Conservation (phyloP, 2,113 vertebrate species). For the Engystomops pustulosus region DNA sequence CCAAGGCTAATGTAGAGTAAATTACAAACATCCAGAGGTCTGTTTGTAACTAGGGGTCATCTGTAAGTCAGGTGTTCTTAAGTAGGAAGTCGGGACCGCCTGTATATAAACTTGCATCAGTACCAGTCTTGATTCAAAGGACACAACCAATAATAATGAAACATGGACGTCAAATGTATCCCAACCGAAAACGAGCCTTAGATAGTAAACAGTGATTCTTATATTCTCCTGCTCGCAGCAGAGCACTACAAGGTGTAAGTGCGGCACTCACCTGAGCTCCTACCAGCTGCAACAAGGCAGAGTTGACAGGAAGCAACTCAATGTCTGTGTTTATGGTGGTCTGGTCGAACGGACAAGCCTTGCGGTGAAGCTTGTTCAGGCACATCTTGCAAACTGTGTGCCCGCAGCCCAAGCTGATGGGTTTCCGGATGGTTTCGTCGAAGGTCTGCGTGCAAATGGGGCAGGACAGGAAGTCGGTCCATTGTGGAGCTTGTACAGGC, state of each 20-base stretch:
- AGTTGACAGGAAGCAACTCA: slow-evolving; percentile 96
- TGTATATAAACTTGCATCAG: too few species aligned
- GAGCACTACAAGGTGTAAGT: neutral
- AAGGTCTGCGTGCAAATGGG: slow-evolving; percentile 99
- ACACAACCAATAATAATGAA: too few species aligned
- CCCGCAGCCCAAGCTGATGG: slow-evolving; percentile 96
- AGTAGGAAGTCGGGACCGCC: too few species aligned
- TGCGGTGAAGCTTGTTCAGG: slow-evolving; percentile 98
- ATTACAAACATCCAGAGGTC: too few species aligned
- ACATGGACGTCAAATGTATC: too few species aligned
- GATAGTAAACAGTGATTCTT: too few species aligned
- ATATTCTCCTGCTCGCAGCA: too few species aligned
- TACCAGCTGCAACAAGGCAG: slow-evolving; percentile 92
- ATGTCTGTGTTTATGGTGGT: slow-evolving; percentile 98
- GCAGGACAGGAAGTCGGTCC: slow-evolving; percentile 99
- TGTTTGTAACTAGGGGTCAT: too few species aligned
- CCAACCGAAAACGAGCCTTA: too few species aligned
- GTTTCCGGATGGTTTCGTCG: slow-evolving; percentile 94
- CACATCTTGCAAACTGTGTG: slow-evolving; percentile 99
- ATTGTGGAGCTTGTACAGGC: slow-evolving; percentile 99
- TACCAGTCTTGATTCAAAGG: too few species aligned
- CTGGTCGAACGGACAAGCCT: slow-evolving; percentile 98
- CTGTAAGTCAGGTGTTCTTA: too few species aligned
- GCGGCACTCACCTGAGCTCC: slow-evolving; percentile 86
- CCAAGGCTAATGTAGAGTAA: too few species aligned